Conservation (phyloP, 2,797 vertebrate genomes). For the Podarcis lilfordi region DNA sequence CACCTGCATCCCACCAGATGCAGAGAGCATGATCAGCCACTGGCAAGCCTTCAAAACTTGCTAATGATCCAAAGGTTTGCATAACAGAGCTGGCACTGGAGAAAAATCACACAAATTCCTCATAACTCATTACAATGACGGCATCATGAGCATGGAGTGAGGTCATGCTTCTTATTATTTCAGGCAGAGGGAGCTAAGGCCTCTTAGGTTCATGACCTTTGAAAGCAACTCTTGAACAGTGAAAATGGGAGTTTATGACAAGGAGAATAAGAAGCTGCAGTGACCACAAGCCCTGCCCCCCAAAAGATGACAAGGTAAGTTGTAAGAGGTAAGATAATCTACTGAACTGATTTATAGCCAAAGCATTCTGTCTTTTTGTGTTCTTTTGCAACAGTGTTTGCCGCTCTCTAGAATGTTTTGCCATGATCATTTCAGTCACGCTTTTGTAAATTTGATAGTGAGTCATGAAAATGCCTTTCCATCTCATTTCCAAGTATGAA, state of each 20-base stretch:
- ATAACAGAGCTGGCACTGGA: neutral
- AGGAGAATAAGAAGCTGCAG: neutral
- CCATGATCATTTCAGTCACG: slow-evolving; percentile 17
- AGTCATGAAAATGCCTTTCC: slow-evolving; percentile 35
- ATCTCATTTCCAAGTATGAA: slow-evolving; percentile 66
- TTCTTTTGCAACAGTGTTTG: slow-evolving; percentile 5
- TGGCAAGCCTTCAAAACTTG: neutral
- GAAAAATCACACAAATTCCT: neutral
- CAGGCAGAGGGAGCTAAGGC: neutral
- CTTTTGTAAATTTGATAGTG: slow-evolving; percentile 11
- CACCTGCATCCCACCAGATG: neutral
- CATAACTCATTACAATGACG: slow-evolving; percentile 22
- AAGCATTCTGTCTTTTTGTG: neutral
- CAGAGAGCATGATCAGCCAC: neutral
- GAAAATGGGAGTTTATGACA: neutral
- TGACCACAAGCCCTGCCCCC: neutral
- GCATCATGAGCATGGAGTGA: slow-evolving; percentile 29
- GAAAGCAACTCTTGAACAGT: neutral
- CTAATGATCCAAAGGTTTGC: neutral
- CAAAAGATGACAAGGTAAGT: neutral
- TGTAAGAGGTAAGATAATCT: neutral
- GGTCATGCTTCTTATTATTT: slow-evolving; percentile 23
- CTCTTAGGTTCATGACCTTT: slow-evolving; percentile 2
- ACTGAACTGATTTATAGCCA: neutral
- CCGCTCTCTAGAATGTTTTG: slow-evolving; percentile 5